A percentile compares a stretch with the other conserved stretches of the same genome.
phyloP scores from a whole-genome alignment of 2,797 vertebrate species.

The Channa striata region DNA sequence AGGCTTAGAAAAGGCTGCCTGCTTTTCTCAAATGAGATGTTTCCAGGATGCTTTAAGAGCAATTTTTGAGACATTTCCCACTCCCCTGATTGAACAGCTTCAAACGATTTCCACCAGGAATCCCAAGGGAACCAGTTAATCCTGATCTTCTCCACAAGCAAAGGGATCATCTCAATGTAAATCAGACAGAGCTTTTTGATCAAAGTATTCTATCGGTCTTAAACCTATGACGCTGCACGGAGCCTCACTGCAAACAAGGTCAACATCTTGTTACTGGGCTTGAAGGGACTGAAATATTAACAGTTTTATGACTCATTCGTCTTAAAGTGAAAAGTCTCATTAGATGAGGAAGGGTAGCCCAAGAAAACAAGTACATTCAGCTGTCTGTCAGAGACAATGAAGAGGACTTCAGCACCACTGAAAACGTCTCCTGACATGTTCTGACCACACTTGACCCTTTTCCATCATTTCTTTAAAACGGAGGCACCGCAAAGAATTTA shows the following conservation, averaged over 20 bases:
- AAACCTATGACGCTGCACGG: conserved; percentile 65
- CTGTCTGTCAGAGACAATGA: conserved; percentile 15
- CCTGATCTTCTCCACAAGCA: conserved; percentile 84
- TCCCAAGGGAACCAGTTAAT: conserved; percentile 82
- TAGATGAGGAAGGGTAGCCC: background rate
- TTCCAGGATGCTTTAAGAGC: conserved; percentile 58
- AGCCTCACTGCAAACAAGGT: conserved; percentile 66
- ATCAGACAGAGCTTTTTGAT: conserved; percentile 85
- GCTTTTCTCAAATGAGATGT: conserved; percentile 50
- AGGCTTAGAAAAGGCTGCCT: conserved; percentile 31
- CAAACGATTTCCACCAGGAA: conserved; percentile 76
- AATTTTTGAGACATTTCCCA: conserved; percentile 71
- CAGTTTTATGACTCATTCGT: too few relatives aligned
- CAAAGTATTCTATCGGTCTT: conserved; percentile 80
- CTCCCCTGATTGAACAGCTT: conserved; percentile 82
- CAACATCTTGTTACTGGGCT: conserved; percentile 46
- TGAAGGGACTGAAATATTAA: background rate
- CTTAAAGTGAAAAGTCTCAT: too few relatives aligned
- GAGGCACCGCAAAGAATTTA: conserved; percentile 35
- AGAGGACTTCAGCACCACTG: conserved; percentile 13
- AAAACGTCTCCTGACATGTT: conserved; percentile 37
- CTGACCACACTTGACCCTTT: conserved; percentile 60
- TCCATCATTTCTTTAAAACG: conserved; percentile 44
- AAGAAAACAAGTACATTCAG: conserved; percentile 9
- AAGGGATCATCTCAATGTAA: conserved; percentile 85